Evolutionary conservation across 2,888 invertebrate genomes (phyloP).

Genomic region (Drosophila tanythrix): DNA sequence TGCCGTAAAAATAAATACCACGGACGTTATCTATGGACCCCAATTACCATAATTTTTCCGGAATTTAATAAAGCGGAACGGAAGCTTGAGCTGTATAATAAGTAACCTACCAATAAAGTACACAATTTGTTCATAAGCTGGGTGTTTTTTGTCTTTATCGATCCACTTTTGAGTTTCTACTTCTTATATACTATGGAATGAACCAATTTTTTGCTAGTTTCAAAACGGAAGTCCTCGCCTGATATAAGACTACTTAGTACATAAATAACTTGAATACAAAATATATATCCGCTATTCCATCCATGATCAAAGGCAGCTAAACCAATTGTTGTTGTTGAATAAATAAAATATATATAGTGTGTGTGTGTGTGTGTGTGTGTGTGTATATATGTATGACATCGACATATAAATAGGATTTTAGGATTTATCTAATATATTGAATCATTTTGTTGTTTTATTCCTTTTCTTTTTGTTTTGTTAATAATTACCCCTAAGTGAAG

Average conservation of each 20-base stretch:
- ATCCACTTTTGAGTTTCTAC: constrained; percentile 13
- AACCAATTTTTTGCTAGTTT: constrained; percentile 56
- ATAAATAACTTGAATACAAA: constrained; percentile 56
- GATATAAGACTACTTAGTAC: constrained; percentile 52
- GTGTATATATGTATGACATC: constrained; percentile 1
- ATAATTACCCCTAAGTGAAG: constrained; percentile 48
- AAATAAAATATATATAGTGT: constrained; percentile 37
- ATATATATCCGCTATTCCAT: constrained; percentile 53
- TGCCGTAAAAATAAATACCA: constrained; percentile 17
- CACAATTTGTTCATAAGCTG: constrained; percentile 9
- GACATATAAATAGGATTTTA: constrained; percentile 40
- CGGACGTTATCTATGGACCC: constrained; percentile 14
- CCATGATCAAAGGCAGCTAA: constrained; percentile 27
- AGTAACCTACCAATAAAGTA: constrained; percentile 19
- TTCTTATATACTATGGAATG: constrained; percentile 70
- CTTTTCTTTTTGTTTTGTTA: background rate
- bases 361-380: constrained; percentile 17
- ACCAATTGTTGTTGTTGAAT: constrained; percentile 27
- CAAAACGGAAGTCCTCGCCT: constrained; percentile 32
- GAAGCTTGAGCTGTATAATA: background rate
- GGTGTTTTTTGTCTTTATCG: constrained; percentile 9
- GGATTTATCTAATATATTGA: constrained; percentile 49
- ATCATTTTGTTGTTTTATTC: constrained; percentile 49
- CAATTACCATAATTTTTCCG: constrained; percentile 8
- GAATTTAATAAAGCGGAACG: background rate